phyloP scores from a whole-genome alignment of 2,888 invertebrate genomes.

The Andrena bicolor region DNA sequence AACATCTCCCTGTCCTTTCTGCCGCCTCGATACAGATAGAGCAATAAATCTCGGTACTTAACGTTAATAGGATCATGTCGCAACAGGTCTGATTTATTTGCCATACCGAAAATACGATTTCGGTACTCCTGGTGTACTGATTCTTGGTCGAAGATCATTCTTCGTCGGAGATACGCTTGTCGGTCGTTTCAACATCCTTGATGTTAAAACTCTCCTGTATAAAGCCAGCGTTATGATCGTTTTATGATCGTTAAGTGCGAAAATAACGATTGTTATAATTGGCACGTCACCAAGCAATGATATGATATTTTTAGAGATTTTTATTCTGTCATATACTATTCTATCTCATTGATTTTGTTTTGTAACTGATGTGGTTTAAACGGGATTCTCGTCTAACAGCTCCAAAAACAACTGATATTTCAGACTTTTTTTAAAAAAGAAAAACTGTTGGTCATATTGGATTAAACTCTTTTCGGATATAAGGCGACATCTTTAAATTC shows the following conservation, averaged over 20 bases:
- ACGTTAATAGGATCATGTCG: constrained; percentile 63
- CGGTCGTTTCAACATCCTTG: background rate
- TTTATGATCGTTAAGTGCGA: background rate
- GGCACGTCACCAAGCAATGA: no score
- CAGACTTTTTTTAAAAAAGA: no score
- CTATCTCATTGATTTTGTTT: no score
- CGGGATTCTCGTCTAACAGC: no score
- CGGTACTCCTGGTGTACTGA: background rate
- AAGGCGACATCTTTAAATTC: no score
- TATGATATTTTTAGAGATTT: no score
- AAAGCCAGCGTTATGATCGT: background rate
- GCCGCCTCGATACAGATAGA: constrained; percentile 32
- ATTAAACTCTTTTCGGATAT: no score
- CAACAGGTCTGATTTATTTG: constrained; percentile 60
- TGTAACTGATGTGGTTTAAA: no score
- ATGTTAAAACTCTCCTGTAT: background rate
- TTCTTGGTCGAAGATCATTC: constrained; percentile 21
- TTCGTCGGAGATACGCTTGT: background rate
- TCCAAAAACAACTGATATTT: no score
- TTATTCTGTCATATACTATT: no score
- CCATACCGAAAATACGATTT: constrained; percentile 35
- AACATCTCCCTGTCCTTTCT: constrained; percentile 42
- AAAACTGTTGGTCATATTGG: no score
- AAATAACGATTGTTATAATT: background rate
- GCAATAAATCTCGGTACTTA: constrained; percentile 55